These are phyloP conservation scores for Drymonia ruficornis DNA, from an alignment of 2,888 invertebrate genomes.

Conservation along the genomic window DNA sequence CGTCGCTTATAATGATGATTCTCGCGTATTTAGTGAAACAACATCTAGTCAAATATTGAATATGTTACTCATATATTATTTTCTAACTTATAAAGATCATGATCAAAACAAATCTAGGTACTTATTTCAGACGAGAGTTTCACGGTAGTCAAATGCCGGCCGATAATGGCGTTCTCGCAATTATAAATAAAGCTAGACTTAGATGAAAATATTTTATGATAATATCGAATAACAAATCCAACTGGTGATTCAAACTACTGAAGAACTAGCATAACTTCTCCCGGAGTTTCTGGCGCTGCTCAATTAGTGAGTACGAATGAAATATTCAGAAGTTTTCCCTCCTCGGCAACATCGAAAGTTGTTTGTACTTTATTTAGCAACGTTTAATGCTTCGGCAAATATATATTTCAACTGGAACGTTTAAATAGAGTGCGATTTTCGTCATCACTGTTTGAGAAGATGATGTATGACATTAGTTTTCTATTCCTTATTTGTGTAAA, in stretches of 20 bases:
- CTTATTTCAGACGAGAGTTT: too few relatives aligned
- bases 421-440: conserved; percentile 1
- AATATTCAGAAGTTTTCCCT: conserved; percentile 3
- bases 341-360: neutral
- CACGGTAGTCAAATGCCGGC: too few relatives aligned
- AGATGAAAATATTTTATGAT: too few relatives aligned
- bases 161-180: too few relatives aligned
- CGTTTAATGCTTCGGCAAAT: neutral
- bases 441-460: neutral
- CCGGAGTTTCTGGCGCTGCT: neutral
- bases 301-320: neutral
- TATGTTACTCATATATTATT: too few relatives aligned
- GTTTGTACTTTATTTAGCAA: conserved; percentile 1
- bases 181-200: too few relatives aligned
- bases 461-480: neutral
- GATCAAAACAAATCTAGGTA: too few relatives aligned
- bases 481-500: neutral
- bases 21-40: too few relatives aligned
- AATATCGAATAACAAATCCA: too few relatives aligned
- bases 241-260: neutral
- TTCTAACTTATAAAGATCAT: too few relatives aligned
- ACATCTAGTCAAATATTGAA: too few relatives aligned
- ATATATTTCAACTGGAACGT: neutral
- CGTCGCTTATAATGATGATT: too few relatives aligned
- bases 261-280: neutral